These are phyloP conservation scores for Resseliella maxima DNA, from an alignment of 2,888 invertebrate genomes.

Conservation along the genomic window DNA sequence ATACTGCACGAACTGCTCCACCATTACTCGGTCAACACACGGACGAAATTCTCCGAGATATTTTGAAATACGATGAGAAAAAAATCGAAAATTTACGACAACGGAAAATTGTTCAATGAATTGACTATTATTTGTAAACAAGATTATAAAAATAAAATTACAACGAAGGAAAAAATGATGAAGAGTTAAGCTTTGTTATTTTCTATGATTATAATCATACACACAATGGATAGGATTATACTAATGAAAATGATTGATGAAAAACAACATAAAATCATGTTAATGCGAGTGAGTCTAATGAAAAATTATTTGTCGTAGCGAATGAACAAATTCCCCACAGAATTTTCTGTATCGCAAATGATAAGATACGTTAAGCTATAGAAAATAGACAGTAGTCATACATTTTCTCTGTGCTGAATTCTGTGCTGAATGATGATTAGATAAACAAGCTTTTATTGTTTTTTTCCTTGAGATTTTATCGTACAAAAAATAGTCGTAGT, in stretches of 20 bases:
- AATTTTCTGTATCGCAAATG: background rate
- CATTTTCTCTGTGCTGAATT: too few relatives aligned
- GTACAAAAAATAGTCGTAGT: too few relatives aligned
- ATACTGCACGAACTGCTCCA: constrained; percentile 79
- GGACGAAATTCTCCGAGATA: constrained; percentile 74
- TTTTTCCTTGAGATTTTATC: too few relatives aligned
- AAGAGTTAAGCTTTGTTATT: background rate
- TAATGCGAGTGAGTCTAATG: too few relatives aligned
- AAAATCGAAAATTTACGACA: constrained; percentile 70
- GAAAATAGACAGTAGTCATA: too few relatives aligned
- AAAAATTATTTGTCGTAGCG: too few relatives aligned
- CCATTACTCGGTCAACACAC: constrained; percentile 92
- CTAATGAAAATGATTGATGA: background rate
- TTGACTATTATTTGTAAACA: background rate
- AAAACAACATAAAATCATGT: background rate
- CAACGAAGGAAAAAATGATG: background rate
- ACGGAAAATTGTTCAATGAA: constrained; percentile 42
- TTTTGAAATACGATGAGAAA: constrained; percentile 74
- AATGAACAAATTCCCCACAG: background rate
- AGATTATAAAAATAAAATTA: background rate
- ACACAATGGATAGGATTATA: background rate
- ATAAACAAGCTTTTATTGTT: too few relatives aligned
- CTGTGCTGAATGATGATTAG: too few relatives aligned
- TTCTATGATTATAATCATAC: background rate
- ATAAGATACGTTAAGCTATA: too few relatives aligned